Conservation (phyloP, 2,797 vertebrate genomes). For the Myotis planiceps region DNA sequence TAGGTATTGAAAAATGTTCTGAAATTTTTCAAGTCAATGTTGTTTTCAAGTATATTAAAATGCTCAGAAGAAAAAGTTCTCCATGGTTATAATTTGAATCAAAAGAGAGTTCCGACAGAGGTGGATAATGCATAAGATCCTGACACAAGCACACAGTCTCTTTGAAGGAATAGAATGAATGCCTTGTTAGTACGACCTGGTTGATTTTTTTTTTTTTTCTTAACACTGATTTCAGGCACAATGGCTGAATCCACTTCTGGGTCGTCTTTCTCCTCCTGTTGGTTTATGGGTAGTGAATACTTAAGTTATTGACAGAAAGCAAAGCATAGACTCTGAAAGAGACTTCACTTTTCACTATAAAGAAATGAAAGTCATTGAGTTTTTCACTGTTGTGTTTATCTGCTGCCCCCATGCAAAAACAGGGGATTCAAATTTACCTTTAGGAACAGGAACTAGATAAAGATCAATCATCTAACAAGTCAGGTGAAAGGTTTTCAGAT, state of each 20-base stretch:
- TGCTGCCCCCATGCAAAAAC: constrained; percentile 61
- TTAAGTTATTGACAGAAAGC: constrained; percentile 77
- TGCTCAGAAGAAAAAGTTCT: constrained; percentile 85
- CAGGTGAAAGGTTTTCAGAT: constrained; percentile 78
- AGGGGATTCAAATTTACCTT: constrained; percentile 78
- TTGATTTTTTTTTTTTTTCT: constrained; percentile 65
- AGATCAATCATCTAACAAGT: constrained; percentile 76
- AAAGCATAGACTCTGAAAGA: constrained; percentile 74
- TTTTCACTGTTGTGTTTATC: constrained; percentile 51
- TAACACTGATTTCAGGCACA: constrained; percentile 87
- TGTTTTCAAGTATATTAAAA: constrained; percentile 89
- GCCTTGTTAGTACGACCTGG: constrained; percentile 74
- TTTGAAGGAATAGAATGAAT: constrained; percentile 77
- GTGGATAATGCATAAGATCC: constrained; percentile 72
- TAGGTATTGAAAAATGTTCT: constrained; percentile 86
- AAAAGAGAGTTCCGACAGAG: constrained; percentile 80
- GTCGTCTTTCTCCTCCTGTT: constrained; percentile 67
- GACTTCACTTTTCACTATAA: constrained; percentile 73
- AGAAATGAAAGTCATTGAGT: constrained; percentile 58
- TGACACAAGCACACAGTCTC: constrained; percentile 78
- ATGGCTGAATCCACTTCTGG: constrained; percentile 81
- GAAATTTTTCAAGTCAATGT: constrained; percentile 86
- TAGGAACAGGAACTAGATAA: constrained; percentile 75
- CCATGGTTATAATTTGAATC: constrained; percentile 84
- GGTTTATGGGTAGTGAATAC: constrained; percentile 76